phyloP scores from a whole-genome alignment of 2,888 invertebrate species.

The Drosophila subquinaria region DNA sequence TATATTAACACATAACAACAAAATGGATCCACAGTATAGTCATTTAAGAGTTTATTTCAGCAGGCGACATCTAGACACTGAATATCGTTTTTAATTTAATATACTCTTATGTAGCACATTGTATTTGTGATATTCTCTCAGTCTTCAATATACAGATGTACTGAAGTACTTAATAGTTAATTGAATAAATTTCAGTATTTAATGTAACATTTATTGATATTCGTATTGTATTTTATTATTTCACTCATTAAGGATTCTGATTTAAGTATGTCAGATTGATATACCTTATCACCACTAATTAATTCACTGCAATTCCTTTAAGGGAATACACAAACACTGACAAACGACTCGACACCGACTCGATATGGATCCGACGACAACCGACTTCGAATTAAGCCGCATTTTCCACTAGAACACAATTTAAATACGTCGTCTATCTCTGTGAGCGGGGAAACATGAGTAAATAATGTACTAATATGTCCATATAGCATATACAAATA shows the following conservation, averaged over 20 bases:
- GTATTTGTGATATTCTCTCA: neutral
- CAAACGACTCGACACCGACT: slow-evolving; percentile 35
- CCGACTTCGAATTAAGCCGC: slow-evolving; percentile 75
- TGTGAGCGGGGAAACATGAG: slow-evolving; percentile 9
- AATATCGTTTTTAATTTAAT: neutral
- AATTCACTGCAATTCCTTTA: slow-evolving; percentile 35
- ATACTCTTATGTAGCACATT: neutral
- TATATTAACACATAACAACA: neutral
- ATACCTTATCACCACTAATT: slow-evolving; percentile 54
- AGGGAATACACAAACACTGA: slow-evolving; percentile 33
- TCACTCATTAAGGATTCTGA: slow-evolving; percentile 20
- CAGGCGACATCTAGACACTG: neutral
- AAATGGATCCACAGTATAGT: neutral
- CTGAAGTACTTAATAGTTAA: neutral
- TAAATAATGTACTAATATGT: slow-evolving; percentile 19
- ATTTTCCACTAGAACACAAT: slow-evolving; percentile 64
- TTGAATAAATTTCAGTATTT: neutral
- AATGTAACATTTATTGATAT: neutral
- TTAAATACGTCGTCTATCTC: slow-evolving; percentile 64
- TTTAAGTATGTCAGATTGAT: neutral
- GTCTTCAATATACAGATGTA: too few relatives aligned
- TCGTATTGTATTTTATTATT: neutral
- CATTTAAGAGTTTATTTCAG: neutral
- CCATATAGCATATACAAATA: neutral
- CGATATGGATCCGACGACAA: slow-evolving; percentile 69